A percentile compares a stretch with the other conserved stretches of the same genome.
Conservation (phyloP, 2,888 invertebrate genomes). For the Philereme vetulata region DNA sequence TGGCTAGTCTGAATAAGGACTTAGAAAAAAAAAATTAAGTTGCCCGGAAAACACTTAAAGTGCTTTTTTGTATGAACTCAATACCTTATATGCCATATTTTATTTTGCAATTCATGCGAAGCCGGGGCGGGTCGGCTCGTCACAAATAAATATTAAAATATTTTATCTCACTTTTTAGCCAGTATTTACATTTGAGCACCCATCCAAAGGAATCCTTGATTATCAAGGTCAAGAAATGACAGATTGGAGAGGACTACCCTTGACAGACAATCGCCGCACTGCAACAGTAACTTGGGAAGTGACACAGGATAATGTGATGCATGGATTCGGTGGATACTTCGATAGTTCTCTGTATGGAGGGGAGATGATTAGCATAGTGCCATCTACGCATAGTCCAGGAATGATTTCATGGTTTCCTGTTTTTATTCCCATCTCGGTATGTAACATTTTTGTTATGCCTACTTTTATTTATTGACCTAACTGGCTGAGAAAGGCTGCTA, state of each 20-base stretch:
- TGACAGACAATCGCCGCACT: conserved; percentile 90
- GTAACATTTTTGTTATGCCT: conserved; percentile 9
- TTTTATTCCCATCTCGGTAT: conserved; percentile 93
- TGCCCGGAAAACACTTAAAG: too few relatives aligned
- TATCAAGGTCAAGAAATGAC: conserved; percentile 87
- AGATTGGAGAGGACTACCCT: conserved; percentile 86
- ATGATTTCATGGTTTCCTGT: conserved; percentile 99
- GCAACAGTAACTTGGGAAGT: conserved; percentile 87
- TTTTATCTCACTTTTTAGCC: conserved; percentile 66
- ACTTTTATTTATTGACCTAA: too few relatives aligned
- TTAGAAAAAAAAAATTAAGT: too few relatives aligned
- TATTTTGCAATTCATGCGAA: too few relatives aligned
- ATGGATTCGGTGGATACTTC: conserved; percentile 98
- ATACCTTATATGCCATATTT: too few relatives aligned
- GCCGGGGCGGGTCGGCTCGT: too few relatives aligned
- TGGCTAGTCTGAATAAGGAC: too few relatives aligned
- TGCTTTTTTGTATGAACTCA: too few relatives aligned
- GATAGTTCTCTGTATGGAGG: conserved; percentile 93
- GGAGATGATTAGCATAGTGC: conserved; percentile 94
- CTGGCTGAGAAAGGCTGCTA: too few relatives aligned
- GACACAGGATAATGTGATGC: conserved; percentile 90
- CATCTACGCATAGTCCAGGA: conserved; percentile 93
- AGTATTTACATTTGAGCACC: conserved; percentile 95
- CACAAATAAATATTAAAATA: neutral
- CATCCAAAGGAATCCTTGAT: conserved; percentile 88